A percentile compares a stretch with the other conserved stretches of the same genome.
These are phyloP conservation scores for Callocephalon fimbriatum DNA, from an alignment of 2,113 vertebrate genomes.

Conservation along the genomic window DNA sequence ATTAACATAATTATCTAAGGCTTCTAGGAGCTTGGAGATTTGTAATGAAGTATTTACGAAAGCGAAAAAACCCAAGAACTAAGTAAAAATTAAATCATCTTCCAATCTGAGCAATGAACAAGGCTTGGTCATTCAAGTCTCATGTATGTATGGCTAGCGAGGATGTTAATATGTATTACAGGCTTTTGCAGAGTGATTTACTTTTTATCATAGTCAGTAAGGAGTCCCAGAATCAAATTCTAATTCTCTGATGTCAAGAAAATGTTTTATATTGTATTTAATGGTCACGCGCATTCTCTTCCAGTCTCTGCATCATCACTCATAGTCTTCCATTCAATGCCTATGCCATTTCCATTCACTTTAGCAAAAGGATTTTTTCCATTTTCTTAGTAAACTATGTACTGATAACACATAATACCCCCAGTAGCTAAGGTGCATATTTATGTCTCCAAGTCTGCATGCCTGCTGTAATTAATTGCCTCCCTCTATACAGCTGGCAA, in stretches of 20 bases:
- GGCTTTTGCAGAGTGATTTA: background rate
- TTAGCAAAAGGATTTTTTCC: background rate
- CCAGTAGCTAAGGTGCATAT: background rate
- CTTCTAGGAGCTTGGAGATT: slow-evolving; percentile 31
- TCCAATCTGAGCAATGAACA: background rate
- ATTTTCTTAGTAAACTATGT: background rate
- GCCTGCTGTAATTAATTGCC: background rate
- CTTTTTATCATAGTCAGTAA: background rate
- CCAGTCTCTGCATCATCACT: background rate
- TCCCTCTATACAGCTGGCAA: background rate
- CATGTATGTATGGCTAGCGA: background rate
- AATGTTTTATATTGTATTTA: background rate
- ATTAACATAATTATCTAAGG: slow-evolving; percentile 62
- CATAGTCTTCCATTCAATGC: background rate
- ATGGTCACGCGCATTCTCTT: background rate
- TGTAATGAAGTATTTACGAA: slow-evolving; percentile 9
- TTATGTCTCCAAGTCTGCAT: background rate
- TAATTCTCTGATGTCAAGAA: background rate
- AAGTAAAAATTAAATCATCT: background rate
- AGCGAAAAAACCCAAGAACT: background rate
- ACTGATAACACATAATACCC: background rate
- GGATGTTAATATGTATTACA: background rate
- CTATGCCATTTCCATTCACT: background rate
- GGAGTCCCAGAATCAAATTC: background rate
- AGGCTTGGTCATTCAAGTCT: background rate